These are phyloP conservation scores for Tylochromis polylepis DNA, from an alignment of 2,113 vertebrate genomes.

Conservation along the genomic window DNA sequence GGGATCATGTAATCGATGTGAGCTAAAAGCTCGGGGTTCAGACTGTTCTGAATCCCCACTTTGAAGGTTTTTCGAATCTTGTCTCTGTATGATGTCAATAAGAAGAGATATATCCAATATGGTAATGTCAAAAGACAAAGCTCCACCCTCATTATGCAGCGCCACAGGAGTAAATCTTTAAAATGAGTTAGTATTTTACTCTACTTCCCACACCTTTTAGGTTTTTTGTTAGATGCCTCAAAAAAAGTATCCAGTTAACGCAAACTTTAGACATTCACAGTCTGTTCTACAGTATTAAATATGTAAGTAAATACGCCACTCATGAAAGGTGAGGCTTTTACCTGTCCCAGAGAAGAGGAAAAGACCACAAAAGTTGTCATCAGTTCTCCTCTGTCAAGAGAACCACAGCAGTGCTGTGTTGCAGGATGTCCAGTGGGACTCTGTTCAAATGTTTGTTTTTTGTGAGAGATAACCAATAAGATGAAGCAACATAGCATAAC, in stretches of 20 bases:
- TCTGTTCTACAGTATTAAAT: neutral
- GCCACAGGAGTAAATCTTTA: neutral
- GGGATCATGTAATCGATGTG: neutral
- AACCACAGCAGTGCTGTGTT: neutral
- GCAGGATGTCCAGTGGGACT: neutral
- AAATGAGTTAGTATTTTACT: neutral
- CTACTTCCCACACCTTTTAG: neutral
- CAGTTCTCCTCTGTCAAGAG: neutral
- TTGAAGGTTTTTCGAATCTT: neutral
- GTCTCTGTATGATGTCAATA: neutral
- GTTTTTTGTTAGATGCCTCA: neutral
- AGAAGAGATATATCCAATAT: neutral
- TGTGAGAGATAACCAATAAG: neutral
- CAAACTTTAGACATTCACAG: neutral
- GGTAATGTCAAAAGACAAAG: neutral
- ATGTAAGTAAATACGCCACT: too few species aligned
- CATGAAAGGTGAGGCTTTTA: accelerated
- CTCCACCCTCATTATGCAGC: neutral
- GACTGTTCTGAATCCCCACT: neutral
- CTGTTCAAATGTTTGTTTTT: neutral
- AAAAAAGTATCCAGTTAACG: accelerated
- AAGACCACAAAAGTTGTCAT: neutral
- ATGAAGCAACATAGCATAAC: neutral
- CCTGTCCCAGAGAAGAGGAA: neutral
- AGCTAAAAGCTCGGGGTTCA: accelerated